phyloP scores from a whole-genome alignment of 1,140 invertebrate species.

The Cydia splendana region DNA sequence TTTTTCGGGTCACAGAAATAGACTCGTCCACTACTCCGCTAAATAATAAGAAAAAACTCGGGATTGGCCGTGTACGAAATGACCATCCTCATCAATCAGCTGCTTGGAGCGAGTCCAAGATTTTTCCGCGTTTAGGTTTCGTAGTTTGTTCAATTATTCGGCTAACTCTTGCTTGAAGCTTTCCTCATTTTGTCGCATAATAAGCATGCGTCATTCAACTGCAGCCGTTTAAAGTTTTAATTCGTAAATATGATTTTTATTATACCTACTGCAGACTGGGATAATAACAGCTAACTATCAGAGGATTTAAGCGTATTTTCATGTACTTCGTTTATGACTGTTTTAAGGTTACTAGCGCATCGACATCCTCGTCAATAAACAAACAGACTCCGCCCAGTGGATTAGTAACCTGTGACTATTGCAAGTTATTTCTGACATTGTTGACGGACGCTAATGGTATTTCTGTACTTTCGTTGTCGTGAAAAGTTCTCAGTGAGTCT shows the following conservation, averaged over 20 bases:
- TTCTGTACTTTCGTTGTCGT: constrained; percentile 63
- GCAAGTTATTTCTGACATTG: constrained; percentile 51
- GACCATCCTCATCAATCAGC: constrained; percentile 80
- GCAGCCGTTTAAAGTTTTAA: background rate
- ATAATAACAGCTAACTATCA: constrained; percentile 37
- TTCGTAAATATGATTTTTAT: constrained; percentile 21
- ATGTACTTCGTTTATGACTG: constrained; percentile 18
- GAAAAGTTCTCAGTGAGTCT: constrained; percentile 59
- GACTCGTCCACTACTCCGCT: constrained; percentile 76
- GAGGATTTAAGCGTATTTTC: background rate
- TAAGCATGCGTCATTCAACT: constrained; percentile 7
- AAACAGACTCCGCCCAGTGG: constrained; percentile 18
- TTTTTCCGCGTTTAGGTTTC: constrained; percentile 79
- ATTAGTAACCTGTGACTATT: constrained; percentile 40
- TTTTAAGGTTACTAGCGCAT: background rate
- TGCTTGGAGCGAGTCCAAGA: constrained; percentile 76
- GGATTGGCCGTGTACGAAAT: constrained; percentile 79
- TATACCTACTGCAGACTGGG: background rate
- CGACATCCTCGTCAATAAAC: constrained; percentile 15
- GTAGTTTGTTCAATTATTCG: constrained; percentile 75
- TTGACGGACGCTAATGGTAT: constrained; percentile 65
- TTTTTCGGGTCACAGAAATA: constrained; percentile 77
- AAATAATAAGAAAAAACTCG: constrained; percentile 79
- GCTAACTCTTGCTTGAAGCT: constrained; percentile 51
- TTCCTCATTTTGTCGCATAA: constrained; percentile 18